Evolutionary conservation across 2,888 invertebrate genomes (phyloP), one percentile per base, ranked within the genome.

Genomic region (Platypus cylindrus): DNA sequence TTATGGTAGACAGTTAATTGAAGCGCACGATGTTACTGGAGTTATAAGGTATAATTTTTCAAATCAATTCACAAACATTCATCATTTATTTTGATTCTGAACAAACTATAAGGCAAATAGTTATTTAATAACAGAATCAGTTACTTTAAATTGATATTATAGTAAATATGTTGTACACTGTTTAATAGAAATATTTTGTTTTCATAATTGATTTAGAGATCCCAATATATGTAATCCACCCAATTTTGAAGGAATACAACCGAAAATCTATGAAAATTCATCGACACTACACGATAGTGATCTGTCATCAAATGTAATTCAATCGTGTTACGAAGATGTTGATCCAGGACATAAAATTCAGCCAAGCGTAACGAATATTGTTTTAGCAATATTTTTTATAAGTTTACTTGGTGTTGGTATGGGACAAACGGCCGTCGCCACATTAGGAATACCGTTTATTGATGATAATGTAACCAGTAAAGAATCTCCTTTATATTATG

Each of bases 391-490:
- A 65, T 83, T 91, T 63, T 87, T 90, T 63, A 70, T 83, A 48
- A 86, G 87, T 51, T 66, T 91, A 48, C 67, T 91, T 33, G 83
- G 87, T 38, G 86, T 90, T 23, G 90, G 91, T 31, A 80, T 90
- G 63, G 90, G 90, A 0, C 89, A 89, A 64, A 91, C 91, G 1
- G 87, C 90, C 9, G 87, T 90, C 36, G 84, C 86, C 48, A 90
- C 90, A 13, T 70, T 91, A 25, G 91, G 90, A 12, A 90, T 91
- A 51, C 90, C 91, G 3, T 91, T 87, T 59, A 86, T 91, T 45
- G 91, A 91, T 51, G 90, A 91, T 61, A 91, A 91, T 60, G 89
- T 91, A 38, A 85, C 86, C 51, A 86, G 84, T 63, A 73, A 83
- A 52, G 89, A 90, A 61, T 89, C 89, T 38, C 89, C 91, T 16